phyloP scores from a whole-genome alignment of 2,113 vertebrate genomes.

The Catagonus wagneri region DNA sequence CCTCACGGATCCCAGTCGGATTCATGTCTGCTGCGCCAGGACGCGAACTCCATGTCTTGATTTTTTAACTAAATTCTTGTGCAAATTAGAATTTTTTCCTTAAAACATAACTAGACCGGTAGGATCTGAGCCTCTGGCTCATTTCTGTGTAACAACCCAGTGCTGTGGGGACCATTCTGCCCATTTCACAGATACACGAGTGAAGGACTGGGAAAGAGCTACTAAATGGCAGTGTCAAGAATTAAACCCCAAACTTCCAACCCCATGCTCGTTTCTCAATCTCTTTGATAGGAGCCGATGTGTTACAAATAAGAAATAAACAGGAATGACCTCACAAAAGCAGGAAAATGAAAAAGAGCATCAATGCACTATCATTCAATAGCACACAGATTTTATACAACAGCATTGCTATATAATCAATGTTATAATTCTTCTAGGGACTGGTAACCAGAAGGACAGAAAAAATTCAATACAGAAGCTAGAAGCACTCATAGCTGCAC shows the following conservation, averaged over 20 bases:
- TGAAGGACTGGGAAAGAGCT: neutral
- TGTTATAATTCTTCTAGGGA: neutral
- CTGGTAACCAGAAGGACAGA: neutral
- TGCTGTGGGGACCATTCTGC: neutral
- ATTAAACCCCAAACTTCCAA: neutral
- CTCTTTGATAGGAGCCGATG: neutral
- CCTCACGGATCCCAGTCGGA: too few species aligned
- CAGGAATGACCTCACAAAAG: neutral
- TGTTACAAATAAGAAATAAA: neutral
- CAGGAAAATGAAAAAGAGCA: neutral
- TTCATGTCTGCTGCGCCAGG: too few species aligned
- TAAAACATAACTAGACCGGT: neutral
- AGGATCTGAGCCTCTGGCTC: neutral
- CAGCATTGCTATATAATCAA: neutral
- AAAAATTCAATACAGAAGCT: neutral
- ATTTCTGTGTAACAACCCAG: neutral
- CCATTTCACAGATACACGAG: constrained; percentile 12
- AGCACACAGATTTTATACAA: neutral
- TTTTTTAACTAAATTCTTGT: constrained; percentile 1
- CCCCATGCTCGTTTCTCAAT: neutral
- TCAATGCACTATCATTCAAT: neutral
- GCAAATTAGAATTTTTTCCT: constrained; percentile 1
- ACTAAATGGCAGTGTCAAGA: neutral
- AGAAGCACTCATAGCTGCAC: too few species aligned
- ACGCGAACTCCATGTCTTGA: too few species aligned